Evolutionary conservation across 1,140 invertebrate species (phyloP), one percentile per base, ranked within the genome.

Genomic region (Drosophila navojoa): DNA sequence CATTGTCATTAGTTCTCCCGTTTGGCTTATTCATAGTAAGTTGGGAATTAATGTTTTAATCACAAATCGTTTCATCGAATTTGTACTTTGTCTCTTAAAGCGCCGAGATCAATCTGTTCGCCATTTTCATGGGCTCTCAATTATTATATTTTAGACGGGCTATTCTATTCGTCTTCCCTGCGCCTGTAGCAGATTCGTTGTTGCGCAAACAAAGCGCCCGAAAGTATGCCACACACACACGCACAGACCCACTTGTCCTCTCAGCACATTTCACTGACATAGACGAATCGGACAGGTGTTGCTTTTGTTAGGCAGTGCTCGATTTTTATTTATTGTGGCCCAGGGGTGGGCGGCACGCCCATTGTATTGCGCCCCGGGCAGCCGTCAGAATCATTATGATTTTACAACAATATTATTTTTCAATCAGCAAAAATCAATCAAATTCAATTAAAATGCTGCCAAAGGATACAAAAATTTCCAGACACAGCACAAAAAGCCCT

Each of bases 381-480:
- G 35, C 47, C 9, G 11, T 32, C 59, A 15, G 16, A 67, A 60
- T 73, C 76, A 64, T 84, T 79, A 82, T 82, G 79, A 89, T 82
- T 89, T 87, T 87, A 86, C 82, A 89, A 89, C 84, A 87, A 87
- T 87, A 89, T 89, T 89, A 89, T 89, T 89, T 75, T 89, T 89
- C 68, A 76, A 89, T 87, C 79, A 84, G 79, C 79, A 89, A 84
- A 86, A 89, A 89, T 89, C 84, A 89, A 89, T 89, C 84, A 89
- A 80, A 77, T 84, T 89, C 84, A 89, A 89, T 89, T 89, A 89
- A 84, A 89, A 69, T 71, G 67, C 79, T 38, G 76, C 79, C 71
- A 53, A 68, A 66, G 70, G 70, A 76, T 40, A 71, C 57, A 74
- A 77, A 77, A 79, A 71, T 57, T 49, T 55, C 22, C 63, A 45